These are phyloP conservation scores for Perca schrenkii DNA, from an alignment of 2,113 vertebrate genomes.

Conservation along the genomic window DNA sequence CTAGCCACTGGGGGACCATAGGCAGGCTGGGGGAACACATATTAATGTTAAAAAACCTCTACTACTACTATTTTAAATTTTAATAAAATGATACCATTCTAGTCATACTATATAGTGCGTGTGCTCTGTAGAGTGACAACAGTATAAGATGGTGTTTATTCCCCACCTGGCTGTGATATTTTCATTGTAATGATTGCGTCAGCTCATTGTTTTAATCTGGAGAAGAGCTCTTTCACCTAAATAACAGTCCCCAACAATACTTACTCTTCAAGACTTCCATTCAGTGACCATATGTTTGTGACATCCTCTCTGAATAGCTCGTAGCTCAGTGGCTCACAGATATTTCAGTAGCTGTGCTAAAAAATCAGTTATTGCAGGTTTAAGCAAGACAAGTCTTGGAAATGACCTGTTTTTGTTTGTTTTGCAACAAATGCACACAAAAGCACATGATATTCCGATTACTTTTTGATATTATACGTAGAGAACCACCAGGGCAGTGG, in stretches of 20 bases:
- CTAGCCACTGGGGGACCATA: too few relatives aligned
- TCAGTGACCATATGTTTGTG: constrained; percentile 43
- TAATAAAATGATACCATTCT: neutral
- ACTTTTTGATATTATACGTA: neutral
- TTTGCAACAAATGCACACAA: neutral
- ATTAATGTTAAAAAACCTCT: too few relatives aligned
- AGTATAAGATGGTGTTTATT: constrained; percentile 9
- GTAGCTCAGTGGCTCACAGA: neutral
- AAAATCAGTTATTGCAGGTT: neutral
- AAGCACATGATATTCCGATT: neutral
- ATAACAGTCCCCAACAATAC: constrained; percentile 2
- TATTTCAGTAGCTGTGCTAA: neutral
- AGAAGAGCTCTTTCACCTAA: constrained; percentile 11
- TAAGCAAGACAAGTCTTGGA: neutral
- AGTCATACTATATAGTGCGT: neutral
- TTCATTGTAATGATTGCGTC: neutral
- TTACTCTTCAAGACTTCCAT: constrained; percentile 11
- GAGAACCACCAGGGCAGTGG: neutral
- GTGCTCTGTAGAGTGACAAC: neutral
- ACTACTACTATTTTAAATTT: neutral
- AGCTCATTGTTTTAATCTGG: constrained; percentile 18
- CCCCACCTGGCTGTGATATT: neutral
- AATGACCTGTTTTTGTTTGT: neutral
- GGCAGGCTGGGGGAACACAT: too few relatives aligned
- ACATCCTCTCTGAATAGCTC: constrained; percentile 6